phyloP scores from a whole-genome alignment of 2,113 vertebrate species.

The Cebidichthys violaceus region DNA sequence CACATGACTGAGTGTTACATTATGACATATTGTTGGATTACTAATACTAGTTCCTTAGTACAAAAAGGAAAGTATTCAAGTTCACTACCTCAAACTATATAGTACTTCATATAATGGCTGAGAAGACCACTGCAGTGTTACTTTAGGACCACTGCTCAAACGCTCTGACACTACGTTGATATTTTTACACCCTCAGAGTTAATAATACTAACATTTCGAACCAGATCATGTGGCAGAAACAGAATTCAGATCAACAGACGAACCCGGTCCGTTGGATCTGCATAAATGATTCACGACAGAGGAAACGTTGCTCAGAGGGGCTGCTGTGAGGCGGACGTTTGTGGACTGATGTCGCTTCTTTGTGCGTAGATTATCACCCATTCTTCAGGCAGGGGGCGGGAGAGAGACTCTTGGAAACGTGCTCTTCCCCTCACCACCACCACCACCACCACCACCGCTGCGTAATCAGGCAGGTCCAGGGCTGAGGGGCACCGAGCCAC shows the following conservation, averaged over 20 bases:
- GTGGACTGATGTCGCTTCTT: conserved; percentile 28
- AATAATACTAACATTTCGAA: conserved; percentile 1
- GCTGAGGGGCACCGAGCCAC: conserved; percentile 70
- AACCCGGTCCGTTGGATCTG: conserved; percentile 15
- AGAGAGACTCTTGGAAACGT: conserved; percentile 73
- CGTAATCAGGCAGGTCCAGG: conserved; percentile 81
- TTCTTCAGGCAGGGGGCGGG: conserved; percentile 82
- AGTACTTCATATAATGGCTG: neutral
- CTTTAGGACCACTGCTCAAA: neutral
- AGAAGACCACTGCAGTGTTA: neutral
- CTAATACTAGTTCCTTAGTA: neutral
- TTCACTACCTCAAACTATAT: no score
- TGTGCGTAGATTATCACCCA: conserved; percentile 58
- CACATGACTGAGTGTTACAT: neutral
- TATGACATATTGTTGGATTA: neutral
- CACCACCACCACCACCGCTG: conserved; percentile 47
- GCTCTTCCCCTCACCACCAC: conserved; percentile 48
- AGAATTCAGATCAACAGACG: neutral
- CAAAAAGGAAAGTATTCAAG: neutral
- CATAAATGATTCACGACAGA: conserved; percentile 43
- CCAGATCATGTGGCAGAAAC: neutral
- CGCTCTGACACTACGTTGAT: neutral
- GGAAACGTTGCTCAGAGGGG: conserved; percentile 39
- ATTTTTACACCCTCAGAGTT: neutral
- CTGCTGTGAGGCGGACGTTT: conserved; percentile 18